A percentile compares a stretch with the other conserved stretches of the same genome.
These are phyloP conservation scores for Zenarchopterus dispar DNA, from an alignment of 2,797 vertebrate genomes.

Conservation along the genomic window DNA sequence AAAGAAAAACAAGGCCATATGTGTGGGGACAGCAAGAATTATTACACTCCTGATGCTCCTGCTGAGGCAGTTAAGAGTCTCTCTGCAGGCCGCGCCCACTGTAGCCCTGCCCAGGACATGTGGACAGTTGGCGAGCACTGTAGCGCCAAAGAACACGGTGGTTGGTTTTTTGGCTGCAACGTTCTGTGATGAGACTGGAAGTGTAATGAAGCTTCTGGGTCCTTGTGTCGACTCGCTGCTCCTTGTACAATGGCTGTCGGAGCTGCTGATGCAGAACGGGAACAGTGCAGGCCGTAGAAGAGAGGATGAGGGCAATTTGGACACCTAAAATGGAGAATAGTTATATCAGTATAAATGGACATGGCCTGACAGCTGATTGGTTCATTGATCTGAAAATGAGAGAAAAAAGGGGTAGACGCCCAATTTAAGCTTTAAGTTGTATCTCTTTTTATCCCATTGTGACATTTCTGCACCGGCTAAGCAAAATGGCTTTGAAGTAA, in stretches of 20 bases:
- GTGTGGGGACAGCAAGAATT: slow-evolving; percentile 50
- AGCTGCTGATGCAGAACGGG: slow-evolving; percentile 41
- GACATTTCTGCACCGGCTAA: not conserved
- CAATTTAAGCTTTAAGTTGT: too few relatives aligned
- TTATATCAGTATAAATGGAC: too few relatives aligned
- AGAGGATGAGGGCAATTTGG: not conserved
- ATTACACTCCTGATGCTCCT: slow-evolving; percentile 61
- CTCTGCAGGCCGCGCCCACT: slow-evolving; percentile 54
- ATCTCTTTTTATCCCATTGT: too few relatives aligned
- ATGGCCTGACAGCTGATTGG: too few relatives aligned
- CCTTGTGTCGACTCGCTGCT: slow-evolving; percentile 47
- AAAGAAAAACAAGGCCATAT: slow-evolving; percentile 77
- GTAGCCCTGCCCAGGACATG: slow-evolving; percentile 56
- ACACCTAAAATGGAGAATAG: too few relatives aligned
- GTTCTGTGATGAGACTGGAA: slow-evolving; percentile 43
- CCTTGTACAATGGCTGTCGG: slow-evolving; percentile 43
- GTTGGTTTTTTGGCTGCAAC: slow-evolving; percentile 52
- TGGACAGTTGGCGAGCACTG: slow-evolving; percentile 54
- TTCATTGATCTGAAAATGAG: too few relatives aligned
- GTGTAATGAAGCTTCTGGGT: slow-evolving; percentile 70
- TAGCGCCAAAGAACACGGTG: slow-evolving; percentile 30
- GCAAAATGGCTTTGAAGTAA: slow-evolving; percentile 26
- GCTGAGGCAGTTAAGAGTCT: slow-evolving; percentile 62
- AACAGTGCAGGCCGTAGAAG: slow-evolving; percentile 4
- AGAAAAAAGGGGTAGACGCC: too few relatives aligned